Evolutionary conservation across 2,888 invertebrate genomes (phyloP).

Genomic region (Netelia virgata): DNA sequence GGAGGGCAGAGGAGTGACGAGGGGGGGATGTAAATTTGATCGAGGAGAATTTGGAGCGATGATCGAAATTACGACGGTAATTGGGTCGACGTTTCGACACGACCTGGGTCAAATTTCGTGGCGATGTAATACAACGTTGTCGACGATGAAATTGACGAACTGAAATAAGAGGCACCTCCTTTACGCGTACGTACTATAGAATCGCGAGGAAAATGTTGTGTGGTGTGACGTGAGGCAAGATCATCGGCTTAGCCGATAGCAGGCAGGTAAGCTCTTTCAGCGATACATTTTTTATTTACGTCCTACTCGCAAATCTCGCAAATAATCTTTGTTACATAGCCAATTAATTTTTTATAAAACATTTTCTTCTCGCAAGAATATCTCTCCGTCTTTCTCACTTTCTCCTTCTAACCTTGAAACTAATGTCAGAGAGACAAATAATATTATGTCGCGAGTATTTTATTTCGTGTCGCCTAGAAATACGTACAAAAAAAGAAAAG

Average conservation of each 20-base stretch:
- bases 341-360: too few species aligned
- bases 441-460: background rate
- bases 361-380: too few species aligned
- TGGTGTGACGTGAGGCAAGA: conserved; percentile 60
- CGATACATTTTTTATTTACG: background rate
- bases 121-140: conserved; percentile 13
- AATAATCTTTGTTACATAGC: background rate
- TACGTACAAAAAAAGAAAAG: background rate
- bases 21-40: conserved; percentile 22
- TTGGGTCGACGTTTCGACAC: conserved; percentile 47
- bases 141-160: conserved; percentile 15
- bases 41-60: conserved; percentile 19
- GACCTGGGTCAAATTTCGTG: conserved; percentile 28
- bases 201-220: conserved; percentile 24
- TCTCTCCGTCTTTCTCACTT: background rate
- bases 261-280: conserved; percentile 46
- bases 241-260: conserved; percentile 54
- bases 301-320: background rate
- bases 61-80: conserved; percentile 35
- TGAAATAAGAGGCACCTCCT: background rate
- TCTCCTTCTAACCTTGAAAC: too few species aligned
- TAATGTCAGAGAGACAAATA: background rate
- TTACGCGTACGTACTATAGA: background rate
- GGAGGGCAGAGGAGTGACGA: background rate
- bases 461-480: background rate